phyloP scores from a whole-genome alignment of 2,113 vertebrate species.

The Phocoena sinus region DNA sequence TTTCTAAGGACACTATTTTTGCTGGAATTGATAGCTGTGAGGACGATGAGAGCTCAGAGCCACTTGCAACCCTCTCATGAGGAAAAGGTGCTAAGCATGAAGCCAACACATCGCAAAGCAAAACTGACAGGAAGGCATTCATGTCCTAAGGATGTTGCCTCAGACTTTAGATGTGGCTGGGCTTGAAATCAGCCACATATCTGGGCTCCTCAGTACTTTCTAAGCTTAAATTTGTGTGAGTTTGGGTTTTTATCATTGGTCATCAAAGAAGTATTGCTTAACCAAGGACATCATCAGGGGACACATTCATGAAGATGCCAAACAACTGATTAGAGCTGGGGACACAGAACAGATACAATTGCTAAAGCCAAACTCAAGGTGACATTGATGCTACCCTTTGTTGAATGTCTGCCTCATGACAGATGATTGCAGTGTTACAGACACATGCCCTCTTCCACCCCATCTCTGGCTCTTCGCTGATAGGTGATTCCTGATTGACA shows the following conservation, averaged over 20 bases:
- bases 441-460: conserved; percentile 37
- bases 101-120: not conserved
- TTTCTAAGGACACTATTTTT: not conserved
- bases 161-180: not conserved
- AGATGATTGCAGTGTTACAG: conserved; percentile 58
- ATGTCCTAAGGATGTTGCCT: not conserved
- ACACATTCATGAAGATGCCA: conserved; percentile 31
- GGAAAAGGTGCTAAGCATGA: not conserved
- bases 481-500: conserved; percentile 64
- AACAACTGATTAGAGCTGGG: not conserved
- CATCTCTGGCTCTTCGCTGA: conserved; percentile 40
- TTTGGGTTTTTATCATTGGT: conserved; percentile 51
- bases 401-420: conserved; percentile 42
- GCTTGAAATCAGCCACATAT: conserved; percentile 7
- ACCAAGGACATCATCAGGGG: not conserved
- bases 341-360: conserved; percentile 43
- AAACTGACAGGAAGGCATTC: not conserved
- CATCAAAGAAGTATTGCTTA: conserved; percentile 19
- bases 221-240: conserved; percentile 35
- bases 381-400: conserved; percentile 60
- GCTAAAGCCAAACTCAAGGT: conserved; percentile 49
- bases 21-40: not conserved
- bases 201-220: not conserved
- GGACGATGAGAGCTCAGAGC: not conserved
- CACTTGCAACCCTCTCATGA: not conserved